Conservation (phyloP, 2,797 vertebrate species). For the Octomys mimax region DNA sequence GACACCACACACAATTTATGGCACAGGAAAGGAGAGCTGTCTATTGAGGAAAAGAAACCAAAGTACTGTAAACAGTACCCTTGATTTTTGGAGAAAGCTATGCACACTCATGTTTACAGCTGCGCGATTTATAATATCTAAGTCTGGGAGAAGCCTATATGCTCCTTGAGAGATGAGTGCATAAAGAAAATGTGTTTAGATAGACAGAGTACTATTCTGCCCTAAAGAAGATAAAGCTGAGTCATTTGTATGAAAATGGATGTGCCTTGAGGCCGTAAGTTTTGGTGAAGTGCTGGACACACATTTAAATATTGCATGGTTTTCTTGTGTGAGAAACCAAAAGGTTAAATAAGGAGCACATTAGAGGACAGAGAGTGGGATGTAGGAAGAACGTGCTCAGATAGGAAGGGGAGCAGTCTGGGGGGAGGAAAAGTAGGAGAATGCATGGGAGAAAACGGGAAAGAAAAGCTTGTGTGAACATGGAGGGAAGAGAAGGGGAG, state of each 20-base stretch:
- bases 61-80: not conserved
- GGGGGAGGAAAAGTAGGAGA: not conserved
- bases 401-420: not conserved
- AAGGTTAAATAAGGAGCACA: not conserved
- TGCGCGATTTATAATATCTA: not conserved
- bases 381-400: not conserved
- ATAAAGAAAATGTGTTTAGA: not conserved
- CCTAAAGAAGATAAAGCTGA: not conserved
- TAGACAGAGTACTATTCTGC: not conserved
- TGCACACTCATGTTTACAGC: not conserved
- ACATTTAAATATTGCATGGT: not conserved
- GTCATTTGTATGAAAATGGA: not conserved
- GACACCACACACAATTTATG: not conserved
- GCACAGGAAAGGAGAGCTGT: not conserved
- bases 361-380: not conserved
- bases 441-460: not conserved
- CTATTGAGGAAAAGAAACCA: not conserved
- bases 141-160: not conserved
- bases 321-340: not conserved
- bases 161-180: not conserved
- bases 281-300: not conserved
- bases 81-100: not conserved
- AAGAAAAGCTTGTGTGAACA: not conserved
- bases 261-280: not conserved
- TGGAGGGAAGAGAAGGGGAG: not conserved